These are phyloP conservation scores for Corydoras maculifer DNA, from an alignment of 2,113 vertebrate species.

Conservation along the genomic window DNA sequence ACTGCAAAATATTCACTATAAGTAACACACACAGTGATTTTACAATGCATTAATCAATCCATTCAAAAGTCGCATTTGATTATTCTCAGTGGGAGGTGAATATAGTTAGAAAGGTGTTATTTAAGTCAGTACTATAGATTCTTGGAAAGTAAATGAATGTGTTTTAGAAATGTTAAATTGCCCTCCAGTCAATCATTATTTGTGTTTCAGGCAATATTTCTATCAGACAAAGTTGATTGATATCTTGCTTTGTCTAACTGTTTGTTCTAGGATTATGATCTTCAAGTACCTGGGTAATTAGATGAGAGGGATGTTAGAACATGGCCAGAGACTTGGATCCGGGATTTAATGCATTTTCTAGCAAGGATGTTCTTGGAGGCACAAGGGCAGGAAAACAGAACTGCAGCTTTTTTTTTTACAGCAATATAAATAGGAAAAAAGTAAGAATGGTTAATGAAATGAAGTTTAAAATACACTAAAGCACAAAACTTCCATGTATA, in stretches of 20 bases:
- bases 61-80: too few relatives aligned
- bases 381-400: neutral
- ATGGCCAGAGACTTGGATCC: slow-evolving; percentile 5
- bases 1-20: too few relatives aligned
- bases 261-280: slow-evolving; percentile 26
- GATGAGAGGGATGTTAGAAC: slow-evolving; percentile 20
- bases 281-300: slow-evolving; percentile 20
- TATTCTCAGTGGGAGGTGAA: neutral
- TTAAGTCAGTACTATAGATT: neutral
- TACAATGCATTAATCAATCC: too few relatives aligned
- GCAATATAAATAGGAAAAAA: neutral
- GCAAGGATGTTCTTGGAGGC: neutral
- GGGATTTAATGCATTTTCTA: slow-evolving; percentile 19
- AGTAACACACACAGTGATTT: too few relatives aligned
- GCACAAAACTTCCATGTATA: slow-evolving; percentile 5
- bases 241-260: slow-evolving; percentile 12
- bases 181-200: too few relatives aligned
- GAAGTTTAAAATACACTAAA: neutral
- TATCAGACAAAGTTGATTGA: slow-evolving; percentile 9
- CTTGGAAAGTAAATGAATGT: neutral
- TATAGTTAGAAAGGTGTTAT: neutral
- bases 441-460: neutral
- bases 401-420: neutral
- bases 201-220: too few relatives aligned
- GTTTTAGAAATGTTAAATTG: neutral